These are phyloP conservation scores for Bradypodion pumilum DNA, from an alignment of 2,797 vertebrate species.

Conservation along the genomic window DNA sequence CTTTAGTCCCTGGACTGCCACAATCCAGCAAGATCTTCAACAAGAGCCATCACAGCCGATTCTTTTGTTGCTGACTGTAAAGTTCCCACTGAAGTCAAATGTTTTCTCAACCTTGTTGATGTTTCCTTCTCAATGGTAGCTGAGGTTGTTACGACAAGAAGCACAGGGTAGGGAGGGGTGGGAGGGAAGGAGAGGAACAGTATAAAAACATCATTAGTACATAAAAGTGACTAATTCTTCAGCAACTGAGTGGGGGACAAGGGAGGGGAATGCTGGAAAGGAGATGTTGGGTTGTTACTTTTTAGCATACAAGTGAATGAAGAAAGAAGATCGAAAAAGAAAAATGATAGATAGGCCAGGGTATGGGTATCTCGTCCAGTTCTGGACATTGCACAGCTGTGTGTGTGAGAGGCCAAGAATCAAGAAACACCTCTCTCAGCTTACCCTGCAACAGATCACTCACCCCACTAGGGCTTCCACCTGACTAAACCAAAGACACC, in stretches of 20 bases:
- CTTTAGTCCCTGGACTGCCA: conserved; percentile 49
- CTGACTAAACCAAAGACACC: background rate
- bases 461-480: background rate
- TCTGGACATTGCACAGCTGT: background rate
- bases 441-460: too few species aligned
- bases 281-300: background rate
- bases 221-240: background rate
- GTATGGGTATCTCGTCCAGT: background rate
- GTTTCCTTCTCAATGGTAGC: background rate
- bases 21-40: background rate
- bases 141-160: background rate
- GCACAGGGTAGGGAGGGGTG: background rate
- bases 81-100: conserved; percentile 46
- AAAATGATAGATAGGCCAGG: background rate
- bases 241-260: background rate
- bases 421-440: too few species aligned
- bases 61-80: conserved; percentile 51
- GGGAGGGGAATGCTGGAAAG: background rate
- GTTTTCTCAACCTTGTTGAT: background rate
- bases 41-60: conserved; percentile 14
- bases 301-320: background rate
- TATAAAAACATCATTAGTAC: background rate
- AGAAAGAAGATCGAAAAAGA: background rate
- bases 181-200: background rate
- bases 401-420: background rate